Percentiles rank a stretch among this genome's conserved stretches.
Conservation (phyloP, 2,888 invertebrate genomes). For the Vanessa cardui region DNA sequence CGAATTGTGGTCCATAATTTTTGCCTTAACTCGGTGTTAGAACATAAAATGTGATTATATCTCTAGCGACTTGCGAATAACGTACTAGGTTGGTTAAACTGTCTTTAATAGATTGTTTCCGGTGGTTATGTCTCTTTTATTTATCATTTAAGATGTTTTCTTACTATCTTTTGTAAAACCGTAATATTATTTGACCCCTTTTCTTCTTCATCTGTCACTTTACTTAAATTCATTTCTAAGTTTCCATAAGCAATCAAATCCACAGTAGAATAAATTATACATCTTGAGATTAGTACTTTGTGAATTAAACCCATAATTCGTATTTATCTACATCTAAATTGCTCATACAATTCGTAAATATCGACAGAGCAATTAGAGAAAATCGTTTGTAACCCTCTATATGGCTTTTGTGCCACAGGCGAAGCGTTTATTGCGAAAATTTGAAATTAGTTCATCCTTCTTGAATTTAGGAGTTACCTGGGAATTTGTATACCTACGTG, state of each 20-base stretch:
- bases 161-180: background rate
- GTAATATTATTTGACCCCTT: background rate
- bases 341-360: constrained; percentile 60
- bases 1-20: constrained; percentile 75
- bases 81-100: constrained; percentile 69
- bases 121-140: constrained; percentile 67
- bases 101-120: constrained; percentile 72
- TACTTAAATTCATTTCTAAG: no score
- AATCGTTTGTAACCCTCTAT: constrained; percentile 58
- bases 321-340: constrained; percentile 74
- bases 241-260: no score
- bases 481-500: constrained; percentile 65
- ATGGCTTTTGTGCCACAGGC: constrained; percentile 63
- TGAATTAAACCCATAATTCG: constrained; percentile 58
- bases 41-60: constrained; percentile 81
- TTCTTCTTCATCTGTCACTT: no score
- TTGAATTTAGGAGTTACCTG: constrained; percentile 61
- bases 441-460: constrained; percentile 64
- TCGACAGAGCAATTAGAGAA: constrained; percentile 70
- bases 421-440: constrained; percentile 71
- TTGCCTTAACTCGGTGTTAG: constrained; percentile 80
- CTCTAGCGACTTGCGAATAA: constrained; percentile 75
- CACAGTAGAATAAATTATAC: constrained; percentile 18
- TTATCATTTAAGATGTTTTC: constrained; percentile 34
- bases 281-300: constrained; percentile 45